These are phyloP conservation scores for Sarcophaga rosellei DNA, from an alignment of 2,888 invertebrate species.

Conservation along the genomic window DNA sequence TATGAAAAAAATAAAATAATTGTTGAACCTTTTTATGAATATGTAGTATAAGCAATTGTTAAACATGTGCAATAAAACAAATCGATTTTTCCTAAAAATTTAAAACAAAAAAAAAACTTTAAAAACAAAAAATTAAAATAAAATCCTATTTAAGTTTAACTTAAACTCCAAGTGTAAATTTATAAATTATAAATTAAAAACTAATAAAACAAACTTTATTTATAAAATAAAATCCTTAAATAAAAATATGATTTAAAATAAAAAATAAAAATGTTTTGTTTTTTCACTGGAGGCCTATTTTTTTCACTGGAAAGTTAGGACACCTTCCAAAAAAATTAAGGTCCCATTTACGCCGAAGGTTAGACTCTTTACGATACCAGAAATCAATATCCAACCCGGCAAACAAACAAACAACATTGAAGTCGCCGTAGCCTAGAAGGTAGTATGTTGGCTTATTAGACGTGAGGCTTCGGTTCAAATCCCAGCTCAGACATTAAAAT, in stretches of 20 bases:
- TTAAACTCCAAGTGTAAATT: constrained; percentile 56
- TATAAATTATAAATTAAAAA: constrained; percentile 26
- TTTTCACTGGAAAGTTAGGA: not conserved
- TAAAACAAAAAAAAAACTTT: not conserved
- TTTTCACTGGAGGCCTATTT: not conserved
- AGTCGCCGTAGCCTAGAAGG: too few species aligned
- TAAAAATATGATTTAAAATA: constrained; percentile 18
- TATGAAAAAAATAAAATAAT: constrained; percentile 37
- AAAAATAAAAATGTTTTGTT: constrained; percentile 5
- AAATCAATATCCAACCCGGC: too few species aligned
- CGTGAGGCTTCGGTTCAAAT: too few species aligned
- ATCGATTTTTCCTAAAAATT: constrained; percentile 24
- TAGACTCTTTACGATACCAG: too few species aligned
- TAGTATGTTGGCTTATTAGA: too few species aligned
- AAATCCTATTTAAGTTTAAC: constrained; percentile 52
- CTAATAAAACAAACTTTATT: constrained; percentile 47
- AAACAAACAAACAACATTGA: too few species aligned
- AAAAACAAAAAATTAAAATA: constrained; percentile 8
- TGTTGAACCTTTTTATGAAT: constrained; percentile 61
- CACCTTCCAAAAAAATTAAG: not conserved
- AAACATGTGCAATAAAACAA: constrained; percentile 61
- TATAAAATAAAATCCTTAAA: constrained; percentile 46
- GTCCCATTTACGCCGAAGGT: too few species aligned
- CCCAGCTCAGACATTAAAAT: too few species aligned
- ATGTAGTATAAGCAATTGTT: constrained; percentile 59